Evolutionary conservation across 2,113 vertebrate species (phyloP).

Genomic region (Polypterus bichir): DNA sequence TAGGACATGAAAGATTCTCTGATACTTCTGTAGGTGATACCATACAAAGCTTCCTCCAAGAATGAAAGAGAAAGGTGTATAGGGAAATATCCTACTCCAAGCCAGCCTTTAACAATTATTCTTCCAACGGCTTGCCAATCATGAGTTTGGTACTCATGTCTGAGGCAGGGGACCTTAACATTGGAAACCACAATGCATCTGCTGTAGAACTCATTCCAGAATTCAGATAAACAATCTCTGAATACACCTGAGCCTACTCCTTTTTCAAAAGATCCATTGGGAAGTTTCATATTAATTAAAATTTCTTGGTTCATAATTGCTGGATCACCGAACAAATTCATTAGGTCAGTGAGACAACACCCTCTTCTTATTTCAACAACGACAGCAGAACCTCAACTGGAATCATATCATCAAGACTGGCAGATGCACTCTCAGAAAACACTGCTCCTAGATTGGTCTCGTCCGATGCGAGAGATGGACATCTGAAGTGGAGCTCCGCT

Average conservation of each 20-base stretch:
- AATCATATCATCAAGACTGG: too few species aligned
- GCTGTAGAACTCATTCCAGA: constrained; percentile 16
- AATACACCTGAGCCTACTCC: constrained; percentile 12
- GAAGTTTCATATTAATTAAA: constrained; percentile 14
- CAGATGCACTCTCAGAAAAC: too few species aligned
- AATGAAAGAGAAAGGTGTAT: constrained; percentile 14
- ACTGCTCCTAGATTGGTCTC: too few species aligned
- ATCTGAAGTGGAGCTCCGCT: too few species aligned
- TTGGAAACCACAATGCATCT: constrained; percentile 13
- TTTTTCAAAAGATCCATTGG: constrained; percentile 14
- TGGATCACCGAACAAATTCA: constrained; percentile 9
- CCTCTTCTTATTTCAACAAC: constrained; percentile 8
- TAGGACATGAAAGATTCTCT: constrained; percentile 12
- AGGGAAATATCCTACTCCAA: constrained; percentile 17
- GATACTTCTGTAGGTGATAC: constrained; percentile 15
- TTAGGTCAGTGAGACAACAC: constrained; percentile 8
- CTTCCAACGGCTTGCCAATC: constrained; percentile 17
- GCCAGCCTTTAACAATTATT: constrained; percentile 13
- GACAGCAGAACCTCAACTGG: background rate
- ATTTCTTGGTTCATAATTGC: constrained; percentile 9
- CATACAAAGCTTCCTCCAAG: constrained; percentile 8
- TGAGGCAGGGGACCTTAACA: constrained; percentile 14
- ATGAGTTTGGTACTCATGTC: constrained; percentile 13
- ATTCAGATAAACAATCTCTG: constrained; percentile 19
- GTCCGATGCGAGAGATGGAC: too few species aligned